A percentile compares a stretch with the other conserved stretches of the same genome.
phyloP scores from a whole-genome alignment of 2,113 vertebrate genomes.

The Pelobates fuscus region DNA sequence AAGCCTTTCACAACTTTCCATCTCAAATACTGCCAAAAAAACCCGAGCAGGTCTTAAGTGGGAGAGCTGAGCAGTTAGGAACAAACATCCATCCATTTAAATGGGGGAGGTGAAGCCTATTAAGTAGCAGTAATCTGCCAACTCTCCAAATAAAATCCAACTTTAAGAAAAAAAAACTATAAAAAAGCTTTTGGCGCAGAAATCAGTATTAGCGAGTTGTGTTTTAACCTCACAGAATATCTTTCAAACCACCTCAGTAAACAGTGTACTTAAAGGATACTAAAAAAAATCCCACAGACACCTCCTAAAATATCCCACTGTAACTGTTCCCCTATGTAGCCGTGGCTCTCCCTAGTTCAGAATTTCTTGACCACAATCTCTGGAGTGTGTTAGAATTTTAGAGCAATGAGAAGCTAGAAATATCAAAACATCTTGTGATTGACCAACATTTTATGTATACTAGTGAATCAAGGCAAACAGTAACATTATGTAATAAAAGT shows the following conservation, averaged over 20 bases:
- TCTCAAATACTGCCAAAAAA: conserved; percentile 45
- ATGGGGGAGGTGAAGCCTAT: conserved; percentile 42
- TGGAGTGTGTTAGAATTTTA: background rate
- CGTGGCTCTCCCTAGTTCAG: background rate
- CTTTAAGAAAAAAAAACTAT: conserved; percentile 24
- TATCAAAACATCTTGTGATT: too few species aligned
- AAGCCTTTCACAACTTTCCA: conserved; percentile 49
- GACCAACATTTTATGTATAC: too few species aligned
- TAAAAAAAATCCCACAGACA: conserved; percentile 39
- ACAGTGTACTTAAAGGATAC: conserved; percentile 20
- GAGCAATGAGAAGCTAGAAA: background rate
- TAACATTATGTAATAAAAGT: too few species aligned
- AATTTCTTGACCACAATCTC: conserved; percentile 4
- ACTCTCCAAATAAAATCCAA: conserved; percentile 38
- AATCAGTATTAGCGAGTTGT: conserved; percentile 30
- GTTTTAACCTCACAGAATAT: conserved; percentile 26
- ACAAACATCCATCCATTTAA: conserved; percentile 48
- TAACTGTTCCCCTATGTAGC: conserved; percentile 2
- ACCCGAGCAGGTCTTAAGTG: conserved; percentile 39
- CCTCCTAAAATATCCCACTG: conserved; percentile 20
- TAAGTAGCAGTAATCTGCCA: conserved; percentile 40
- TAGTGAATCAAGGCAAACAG: too few species aligned
- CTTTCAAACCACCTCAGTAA: conserved; percentile 26
- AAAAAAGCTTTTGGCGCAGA: conserved; percentile 32
- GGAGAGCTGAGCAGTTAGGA: conserved; percentile 32